phyloP scores from a whole-genome alignment of 1,140 invertebrate genomes.

The Hylyphantes graminicola region DNA sequence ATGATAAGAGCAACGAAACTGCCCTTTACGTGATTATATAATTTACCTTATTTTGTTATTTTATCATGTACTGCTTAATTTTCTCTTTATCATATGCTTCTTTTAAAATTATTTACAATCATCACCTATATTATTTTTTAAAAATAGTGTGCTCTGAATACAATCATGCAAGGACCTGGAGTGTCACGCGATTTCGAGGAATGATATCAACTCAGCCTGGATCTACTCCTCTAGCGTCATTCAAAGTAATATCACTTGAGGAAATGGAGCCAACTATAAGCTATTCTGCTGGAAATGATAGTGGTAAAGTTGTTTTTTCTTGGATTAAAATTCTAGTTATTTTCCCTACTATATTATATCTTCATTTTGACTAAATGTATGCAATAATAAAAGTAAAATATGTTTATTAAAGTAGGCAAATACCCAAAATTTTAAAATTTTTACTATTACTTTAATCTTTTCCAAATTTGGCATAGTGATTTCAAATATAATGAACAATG shows the following conservation, averaged over 20 bases:
- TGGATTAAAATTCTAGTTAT: background rate
- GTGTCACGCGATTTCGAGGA: conserved; percentile 90
- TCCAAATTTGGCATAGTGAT: too few relatives aligned
- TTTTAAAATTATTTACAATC: background rate
- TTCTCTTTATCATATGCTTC: too few relatives aligned
- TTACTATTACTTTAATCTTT: too few relatives aligned
- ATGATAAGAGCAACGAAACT: too few relatives aligned
- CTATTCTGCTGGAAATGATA: conserved; percentile 83
- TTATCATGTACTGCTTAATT: too few relatives aligned
- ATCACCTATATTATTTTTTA: conserved; percentile 16
- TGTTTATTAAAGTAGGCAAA: too few relatives aligned
- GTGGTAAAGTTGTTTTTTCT: conserved; percentile 71
- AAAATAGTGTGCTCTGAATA: conserved; percentile 92
- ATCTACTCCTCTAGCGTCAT: conserved; percentile 94
- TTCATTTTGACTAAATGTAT: too few relatives aligned
- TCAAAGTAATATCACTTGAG: conserved; percentile 93
- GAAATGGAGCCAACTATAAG: conserved; percentile 81
- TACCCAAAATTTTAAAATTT: too few relatives aligned
- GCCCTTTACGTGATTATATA: too few relatives aligned
- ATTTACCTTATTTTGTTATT: too few relatives aligned
- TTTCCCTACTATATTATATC: background rate
- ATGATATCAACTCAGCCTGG: conserved; percentile 98
- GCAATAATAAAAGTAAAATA: too few relatives aligned
- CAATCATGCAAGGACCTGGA: conserved; percentile 97
- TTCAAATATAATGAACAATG: too few relatives aligned